Conservation (phyloP, 2,797 vertebrate species). For the Distichodus sexfasciatus region DNA sequence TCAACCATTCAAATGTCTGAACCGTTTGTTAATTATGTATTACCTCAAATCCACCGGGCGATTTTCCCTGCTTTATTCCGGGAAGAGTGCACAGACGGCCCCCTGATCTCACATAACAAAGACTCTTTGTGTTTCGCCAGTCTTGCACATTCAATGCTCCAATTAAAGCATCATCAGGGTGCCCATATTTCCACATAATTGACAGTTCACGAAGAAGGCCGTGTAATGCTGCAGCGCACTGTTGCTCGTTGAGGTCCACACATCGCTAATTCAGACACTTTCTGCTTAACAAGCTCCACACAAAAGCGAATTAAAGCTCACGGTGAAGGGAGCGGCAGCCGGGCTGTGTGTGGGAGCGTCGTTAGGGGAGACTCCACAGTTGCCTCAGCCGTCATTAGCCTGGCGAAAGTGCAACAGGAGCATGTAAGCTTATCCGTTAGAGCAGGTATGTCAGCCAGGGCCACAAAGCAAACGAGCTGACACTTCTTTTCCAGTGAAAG, state of each 20-base stretch:
- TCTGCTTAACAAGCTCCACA: constrained; percentile 41
- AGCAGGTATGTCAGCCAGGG: neutral
- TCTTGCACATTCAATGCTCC: constrained; percentile 22
- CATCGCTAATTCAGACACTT: constrained; percentile 31
- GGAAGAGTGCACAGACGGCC: neutral
- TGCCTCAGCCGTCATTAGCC: constrained; percentile 11
- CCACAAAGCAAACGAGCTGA: neutral
- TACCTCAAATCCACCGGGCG: neutral
- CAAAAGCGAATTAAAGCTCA: constrained; percentile 35
- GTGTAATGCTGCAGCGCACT: constrained; percentile 19
- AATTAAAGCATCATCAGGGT: constrained; percentile 36
- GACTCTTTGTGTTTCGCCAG: constrained; percentile 23
- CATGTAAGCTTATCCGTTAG: constrained; percentile 2
- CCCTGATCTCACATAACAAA: constrained; percentile 20
- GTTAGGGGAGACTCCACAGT: constrained; percentile 24
- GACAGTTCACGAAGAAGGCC: constrained; percentile 26
- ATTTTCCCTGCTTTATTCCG: neutral
- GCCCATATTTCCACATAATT: constrained; percentile 36
- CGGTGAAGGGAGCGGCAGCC: constrained; percentile 19
- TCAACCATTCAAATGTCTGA: neutral
- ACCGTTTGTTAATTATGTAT: neutral
- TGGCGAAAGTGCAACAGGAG: constrained; percentile 25
- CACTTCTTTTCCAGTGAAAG: constrained; percentile 13
- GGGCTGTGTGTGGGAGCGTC: constrained; percentile 14
- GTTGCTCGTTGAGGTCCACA: constrained; percentile 32